Evolutionary conservation across 2,888 invertebrate genomes (phyloP), one percentile per base, ranked within the genome.

Genomic region (Mesoligia furuncula): DNA sequence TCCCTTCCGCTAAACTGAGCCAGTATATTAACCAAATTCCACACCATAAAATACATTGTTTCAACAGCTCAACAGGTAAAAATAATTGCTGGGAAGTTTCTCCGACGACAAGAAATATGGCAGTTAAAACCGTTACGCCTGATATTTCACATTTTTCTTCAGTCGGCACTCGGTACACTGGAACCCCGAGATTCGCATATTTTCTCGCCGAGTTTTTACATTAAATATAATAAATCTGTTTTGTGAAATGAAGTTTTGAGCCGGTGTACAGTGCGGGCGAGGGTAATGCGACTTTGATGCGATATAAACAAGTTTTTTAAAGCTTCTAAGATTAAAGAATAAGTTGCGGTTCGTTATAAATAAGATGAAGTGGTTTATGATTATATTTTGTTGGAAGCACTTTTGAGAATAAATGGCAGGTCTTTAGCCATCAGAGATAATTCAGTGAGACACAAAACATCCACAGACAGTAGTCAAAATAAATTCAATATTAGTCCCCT

Each of bases 11-110:
- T 90, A 91, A 90, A 92, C 91, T 91, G 90, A 90, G 84, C 88
- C 81, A 82, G 85, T 80, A 92, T 92, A 92, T 91, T 91, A 90
- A 91, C 90, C 88, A 89, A 92, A 93, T 92, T 93, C 91, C 90
- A 82, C 85, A 88, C 89, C 85, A 90, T 92, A 90, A 92, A 91
- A 85, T 90, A 88, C 90, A 90, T 90, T 91, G 90, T 91, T 91
- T 89, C 88, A 82, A 85, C 88, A 87, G 90, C 86, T 93, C 93
- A 93, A 93, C 93, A 93, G 93, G 93, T 93, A 92, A 93, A 93
- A 93, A 92, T 93, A 91, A 93, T 92, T 90, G 89, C 88, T 83
- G 83, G 79, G 87, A 89, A 86, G 88, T 86, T 86, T 86, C 84
- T 84, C 85, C 88, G 87, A 86, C 82, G 89, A 89, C 89, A 89